Percentiles rank a stretch among this genome's conserved stretches.
These are phyloP conservation scores for Parazoanthus atlanticus DNA, from an alignment of 92 coral and sea anemone species.

Conservation along the genomic window DNA sequence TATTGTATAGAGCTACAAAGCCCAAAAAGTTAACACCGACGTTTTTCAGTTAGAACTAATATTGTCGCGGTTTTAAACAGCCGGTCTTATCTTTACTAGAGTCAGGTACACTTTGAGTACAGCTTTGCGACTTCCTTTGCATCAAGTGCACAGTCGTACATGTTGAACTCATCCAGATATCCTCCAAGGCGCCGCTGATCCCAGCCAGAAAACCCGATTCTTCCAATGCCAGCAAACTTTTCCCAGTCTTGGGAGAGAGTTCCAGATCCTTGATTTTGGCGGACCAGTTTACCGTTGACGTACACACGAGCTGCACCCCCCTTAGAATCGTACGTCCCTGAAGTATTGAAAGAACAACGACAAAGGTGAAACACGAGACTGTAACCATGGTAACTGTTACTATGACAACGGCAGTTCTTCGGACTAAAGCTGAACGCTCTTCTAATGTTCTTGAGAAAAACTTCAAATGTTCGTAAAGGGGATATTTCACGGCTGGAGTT, in stretches of 20 bases:
- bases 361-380: background rate
- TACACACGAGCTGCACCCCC: constrained; percentile 18
- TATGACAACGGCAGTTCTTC: too few species aligned
- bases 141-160: constrained; percentile 28
- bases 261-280: background rate
- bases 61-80: too few species aligned
- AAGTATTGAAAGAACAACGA: too few species aligned
- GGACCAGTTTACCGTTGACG: background rate
- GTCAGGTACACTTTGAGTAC: constrained; percentile 1
- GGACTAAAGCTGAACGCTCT: too few species aligned
- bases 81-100: too few species aligned
- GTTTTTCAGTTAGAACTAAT: too few species aligned
- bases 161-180: constrained; percentile 43
- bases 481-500: too few species aligned
- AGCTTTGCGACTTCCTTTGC: background rate
- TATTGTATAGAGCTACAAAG: too few species aligned
- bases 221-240: constrained; percentile 30
- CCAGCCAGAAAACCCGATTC: background rate
- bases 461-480: too few species aligned
- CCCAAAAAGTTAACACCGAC: too few species aligned
- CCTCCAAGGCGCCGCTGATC: constrained; percentile 16
- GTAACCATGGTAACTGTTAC: background rate
- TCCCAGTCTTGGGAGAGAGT: constrained; percentile 37
- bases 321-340: constrained; percentile 24
- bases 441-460: too few species aligned